Evolutionary conservation across 2,888 invertebrate genomes (phyloP).

Genomic region (Drosophila yooni): DNA sequence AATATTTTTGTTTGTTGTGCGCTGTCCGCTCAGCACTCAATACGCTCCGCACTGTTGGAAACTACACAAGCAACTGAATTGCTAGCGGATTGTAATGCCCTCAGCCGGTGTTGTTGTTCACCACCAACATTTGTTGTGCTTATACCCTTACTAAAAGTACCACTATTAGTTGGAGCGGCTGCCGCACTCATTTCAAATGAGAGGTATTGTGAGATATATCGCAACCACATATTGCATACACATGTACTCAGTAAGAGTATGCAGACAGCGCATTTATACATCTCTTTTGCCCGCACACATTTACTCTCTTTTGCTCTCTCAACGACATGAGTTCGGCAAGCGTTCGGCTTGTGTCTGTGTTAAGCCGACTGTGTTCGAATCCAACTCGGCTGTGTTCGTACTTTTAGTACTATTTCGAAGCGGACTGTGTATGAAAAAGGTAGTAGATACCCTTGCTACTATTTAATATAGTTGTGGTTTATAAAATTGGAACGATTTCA

Average conservation of each 20-base stretch:
- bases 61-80: slow-evolving; percentile 62
- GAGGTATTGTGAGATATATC: neutral
- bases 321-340: slow-evolving; percentile 21
- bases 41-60: slow-evolving; percentile 58
- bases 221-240: neutral
- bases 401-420: slow-evolving; percentile 21
- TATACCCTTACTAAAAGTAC: neutral
- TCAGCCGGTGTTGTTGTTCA: slow-evolving; percentile 34
- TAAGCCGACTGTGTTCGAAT: slow-evolving; percentile 9
- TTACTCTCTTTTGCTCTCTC: slow-evolving; percentile 18
- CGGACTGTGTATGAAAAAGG: slow-evolving; percentile 19
- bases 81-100: slow-evolving; percentile 17
- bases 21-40: slow-evolving; percentile 21
- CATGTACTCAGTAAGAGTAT: slow-evolving; percentile 8
- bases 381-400: slow-evolving; percentile 23
- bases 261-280: neutral
- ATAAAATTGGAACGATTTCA: slow-evolving; percentile 24
- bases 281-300: neutral
- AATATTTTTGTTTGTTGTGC: neutral
- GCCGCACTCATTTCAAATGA: neutral
- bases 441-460: slow-evolving; percentile 26
- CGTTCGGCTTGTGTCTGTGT: slow-evolving; percentile 23
- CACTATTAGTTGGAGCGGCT: neutral
- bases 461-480: neutral
- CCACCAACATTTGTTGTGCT: slow-evolving; percentile 23